Percentiles rank a stretch among this genome's conserved stretches.
Evolutionary conservation across 2,797 vertebrate genomes (phyloP).

Genomic region (Argyrosomus regius): DNA sequence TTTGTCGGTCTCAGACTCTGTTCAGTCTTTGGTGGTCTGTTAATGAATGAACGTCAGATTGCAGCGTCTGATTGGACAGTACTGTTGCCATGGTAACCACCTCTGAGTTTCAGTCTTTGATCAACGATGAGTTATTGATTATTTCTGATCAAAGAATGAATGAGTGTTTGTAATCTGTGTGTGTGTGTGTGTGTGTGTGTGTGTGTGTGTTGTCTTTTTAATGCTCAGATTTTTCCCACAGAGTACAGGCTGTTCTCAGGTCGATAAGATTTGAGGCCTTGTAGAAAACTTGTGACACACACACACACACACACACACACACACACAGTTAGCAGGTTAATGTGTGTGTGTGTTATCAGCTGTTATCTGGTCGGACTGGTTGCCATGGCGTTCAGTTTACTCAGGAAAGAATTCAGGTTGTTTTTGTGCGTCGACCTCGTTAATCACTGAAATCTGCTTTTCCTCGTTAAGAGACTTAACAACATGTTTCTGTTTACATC

Average conservation of each 20-base stretch:
- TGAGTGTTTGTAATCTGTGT: background rate
- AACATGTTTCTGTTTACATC: background rate
- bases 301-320: constrained; percentile 11
- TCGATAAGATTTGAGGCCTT: constrained; percentile 53
- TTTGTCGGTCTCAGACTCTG: too few relatives aligned
- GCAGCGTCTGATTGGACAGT: too few relatives aligned
- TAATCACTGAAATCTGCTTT: constrained; percentile 7
- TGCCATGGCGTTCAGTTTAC: constrained; percentile 37
- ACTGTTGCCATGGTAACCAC: too few relatives aligned
- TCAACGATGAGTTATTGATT: background rate
- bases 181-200: constrained; percentile 20
- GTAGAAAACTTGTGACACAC: constrained; percentile 24
- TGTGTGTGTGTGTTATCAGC: constrained; percentile 68
- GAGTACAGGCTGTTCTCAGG: constrained; percentile 65
- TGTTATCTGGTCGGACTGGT: constrained; percentile 64
- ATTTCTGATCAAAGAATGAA: background rate
- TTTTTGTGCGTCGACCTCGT: background rate
- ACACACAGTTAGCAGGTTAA: constrained; percentile 59
- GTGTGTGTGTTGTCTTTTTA: constrained; percentile 20
- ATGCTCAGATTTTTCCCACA: constrained; percentile 55
- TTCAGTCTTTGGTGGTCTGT: too few relatives aligned
- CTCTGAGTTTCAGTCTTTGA: too few relatives aligned
- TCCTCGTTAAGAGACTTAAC: background rate
- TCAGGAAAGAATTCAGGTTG: background rate
- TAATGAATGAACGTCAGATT: too few relatives aligned